Conservation (phyloP, 2,888 invertebrate genomes). For the Lepidocyrtoides sp. region DNA sequence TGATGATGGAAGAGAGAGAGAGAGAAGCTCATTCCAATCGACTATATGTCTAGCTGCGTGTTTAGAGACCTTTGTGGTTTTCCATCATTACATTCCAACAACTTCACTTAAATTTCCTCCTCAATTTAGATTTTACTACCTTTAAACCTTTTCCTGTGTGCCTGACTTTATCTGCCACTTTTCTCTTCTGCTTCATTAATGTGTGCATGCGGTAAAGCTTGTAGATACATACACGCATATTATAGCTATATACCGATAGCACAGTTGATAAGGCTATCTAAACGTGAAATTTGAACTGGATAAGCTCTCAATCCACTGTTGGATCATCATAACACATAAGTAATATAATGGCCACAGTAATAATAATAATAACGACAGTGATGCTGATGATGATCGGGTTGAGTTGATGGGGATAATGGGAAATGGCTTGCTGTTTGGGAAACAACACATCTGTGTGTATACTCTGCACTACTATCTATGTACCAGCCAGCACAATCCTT, state of each 20-base stretch:
- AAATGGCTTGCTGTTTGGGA: slow-evolving; percentile 2
- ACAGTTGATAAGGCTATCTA: not conserved
- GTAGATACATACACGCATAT: not conserved
- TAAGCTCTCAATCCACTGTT: slow-evolving; percentile 53
- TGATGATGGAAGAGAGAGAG: not conserved
- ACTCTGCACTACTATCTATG: not conserved
- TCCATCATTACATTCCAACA: slow-evolving; percentile 45
- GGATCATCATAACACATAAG: slow-evolving; percentile 3
- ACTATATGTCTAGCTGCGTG: not conserved
- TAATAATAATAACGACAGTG: not conserved
- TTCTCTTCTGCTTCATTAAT: slow-evolving; percentile 4
- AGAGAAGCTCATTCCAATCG: not conserved
- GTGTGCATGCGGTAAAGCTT: not conserved
- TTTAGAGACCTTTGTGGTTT: slow-evolving; percentile 32
- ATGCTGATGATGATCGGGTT: not conserved
- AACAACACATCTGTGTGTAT: not conserved
- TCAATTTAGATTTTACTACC: slow-evolving; percentile 51
- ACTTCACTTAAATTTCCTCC: slow-evolving; percentile 20
- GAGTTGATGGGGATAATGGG: not conserved
- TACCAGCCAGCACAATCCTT: not conserved
- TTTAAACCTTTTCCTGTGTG: slow-evolving; percentile 36
- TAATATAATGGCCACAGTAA: not conserved
- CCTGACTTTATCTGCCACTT: not conserved
- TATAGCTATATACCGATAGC: too few relatives aligned
- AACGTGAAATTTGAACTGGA: slow-evolving; percentile 53